Percentiles rank a stretch among this genome's conserved stretches.
Evolutionary conservation across 2,797 vertebrate species (phyloP).

Genomic region (Holocentrus rufus): DNA sequence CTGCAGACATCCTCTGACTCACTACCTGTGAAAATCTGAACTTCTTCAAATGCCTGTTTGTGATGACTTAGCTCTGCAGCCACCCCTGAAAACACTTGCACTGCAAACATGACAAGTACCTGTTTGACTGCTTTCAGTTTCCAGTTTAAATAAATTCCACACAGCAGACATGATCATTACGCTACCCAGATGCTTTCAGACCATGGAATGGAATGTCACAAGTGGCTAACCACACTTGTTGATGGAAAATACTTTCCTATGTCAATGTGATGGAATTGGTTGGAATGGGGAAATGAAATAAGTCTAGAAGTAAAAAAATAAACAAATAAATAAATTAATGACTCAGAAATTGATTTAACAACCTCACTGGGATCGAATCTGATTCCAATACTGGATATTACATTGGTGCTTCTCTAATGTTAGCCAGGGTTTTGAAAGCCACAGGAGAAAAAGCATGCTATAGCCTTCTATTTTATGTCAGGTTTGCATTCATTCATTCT

Average conservation of each 20-base stretch:
- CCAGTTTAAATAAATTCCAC: neutral
- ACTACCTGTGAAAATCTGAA: too few relatives aligned
- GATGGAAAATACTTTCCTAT: neutral
- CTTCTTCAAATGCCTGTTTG: too few relatives aligned
- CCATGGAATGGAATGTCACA: neutral
- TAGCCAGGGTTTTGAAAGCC: neutral
- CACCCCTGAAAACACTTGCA: neutral
- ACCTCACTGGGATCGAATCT: too few relatives aligned
- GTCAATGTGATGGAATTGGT: constrained; percentile 15
- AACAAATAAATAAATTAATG: constrained; percentile 6
- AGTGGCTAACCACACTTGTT: neutral
- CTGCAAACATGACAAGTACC: constrained; percentile 2
- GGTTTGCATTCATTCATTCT: neutral
- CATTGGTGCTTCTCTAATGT: neutral
- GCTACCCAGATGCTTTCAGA: constrained; percentile 27
- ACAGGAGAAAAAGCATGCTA: neutral
- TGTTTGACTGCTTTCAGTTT: constrained; percentile 34
- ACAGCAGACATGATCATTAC: neutral
- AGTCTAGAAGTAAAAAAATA: too few relatives aligned
- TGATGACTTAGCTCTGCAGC: too few relatives aligned
- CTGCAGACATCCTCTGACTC: too few relatives aligned
- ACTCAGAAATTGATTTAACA: neutral
- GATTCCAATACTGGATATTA: too few relatives aligned
- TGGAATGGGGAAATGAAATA: neutral
- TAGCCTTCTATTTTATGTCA: neutral